Percentiles rank a stretch among this genome's conserved stretches.
Conservation (phyloP, 2,797 vertebrate genomes). For the Coccyzus lansbergi region DNA sequence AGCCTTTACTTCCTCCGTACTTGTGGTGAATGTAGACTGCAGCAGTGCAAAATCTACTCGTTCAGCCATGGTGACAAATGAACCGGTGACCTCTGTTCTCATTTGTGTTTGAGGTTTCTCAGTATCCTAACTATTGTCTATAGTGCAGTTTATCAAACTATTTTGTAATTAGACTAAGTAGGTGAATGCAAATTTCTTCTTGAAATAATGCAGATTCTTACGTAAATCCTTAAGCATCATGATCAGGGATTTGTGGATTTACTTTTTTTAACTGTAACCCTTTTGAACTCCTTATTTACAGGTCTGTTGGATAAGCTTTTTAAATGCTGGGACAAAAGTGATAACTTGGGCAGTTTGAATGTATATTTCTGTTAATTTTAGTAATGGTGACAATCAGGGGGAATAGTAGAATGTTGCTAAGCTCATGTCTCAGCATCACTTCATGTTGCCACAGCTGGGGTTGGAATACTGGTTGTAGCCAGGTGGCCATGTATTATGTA, state of each 20-base stretch:
- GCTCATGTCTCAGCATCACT: neutral
- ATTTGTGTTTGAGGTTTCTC: neutral
- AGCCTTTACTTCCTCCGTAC: neutral
- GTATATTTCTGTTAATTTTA: neutral
- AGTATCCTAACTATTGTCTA: neutral
- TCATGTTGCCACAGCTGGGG: neutral
- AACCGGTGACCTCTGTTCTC: neutral
- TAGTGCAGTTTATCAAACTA: neutral
- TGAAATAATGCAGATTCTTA: neutral
- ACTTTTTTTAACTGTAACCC: constrained; percentile 17
- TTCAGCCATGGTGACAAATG: neutral
- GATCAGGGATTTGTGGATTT: constrained; percentile 52
- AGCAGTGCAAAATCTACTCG: neutral
- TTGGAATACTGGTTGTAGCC: neutral
- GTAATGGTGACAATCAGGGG: neutral
- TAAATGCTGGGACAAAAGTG: neutral
- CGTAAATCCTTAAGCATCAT: neutral
- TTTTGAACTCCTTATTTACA: constrained; percentile 3
- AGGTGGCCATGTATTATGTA: neutral
- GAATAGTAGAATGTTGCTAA: neutral
- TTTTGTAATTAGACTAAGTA: neutral
- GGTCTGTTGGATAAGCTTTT: neutral
- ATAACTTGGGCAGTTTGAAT: neutral
- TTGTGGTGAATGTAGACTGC: neutral
- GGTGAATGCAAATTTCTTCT: neutral